Evolutionary conservation across 2,888 invertebrate species (phyloP), one percentile per base, ranked within the genome.

Genomic region (Leucania comma): DNA sequence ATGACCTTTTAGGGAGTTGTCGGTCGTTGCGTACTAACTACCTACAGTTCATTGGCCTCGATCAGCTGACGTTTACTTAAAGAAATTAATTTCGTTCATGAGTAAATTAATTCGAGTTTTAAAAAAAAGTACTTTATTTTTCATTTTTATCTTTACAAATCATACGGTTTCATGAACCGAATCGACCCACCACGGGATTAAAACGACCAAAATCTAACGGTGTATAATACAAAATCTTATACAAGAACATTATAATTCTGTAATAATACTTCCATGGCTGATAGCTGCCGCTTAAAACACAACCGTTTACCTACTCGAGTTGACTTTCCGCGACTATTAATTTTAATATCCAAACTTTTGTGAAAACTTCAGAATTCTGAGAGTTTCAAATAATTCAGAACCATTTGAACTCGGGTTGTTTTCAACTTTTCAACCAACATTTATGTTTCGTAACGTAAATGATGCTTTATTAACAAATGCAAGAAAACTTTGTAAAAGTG

Each of bases 371-470:
- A 9, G 56, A 72, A 76, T 72, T 73, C 59, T 24, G 57, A 35
- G 53, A 80, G 75, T 71, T 68, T 57, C 67, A 63, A 78, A 82
- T 83, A 73, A 82, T 81, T 83, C 67, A 71, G 54, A 67, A 53
- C 26, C 68, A 59, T 62, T 80, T 80, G 53, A 66, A 67, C 69
- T 48, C 70, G 29, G 61, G 71, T 73, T 29, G 67, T 70, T 70
- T 74, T 57, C 35, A 56, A 68, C 61, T 42, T 53, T 63, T 22
- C 68, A 54, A 67, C 66, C 72, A 56, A 69, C 66, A 62, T 68
- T 67, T 56, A 67, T 69, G 64, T 77, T 72, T 51, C 35, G 53
- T 68, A 65, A 63, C 42, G 26, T 59, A 72, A 66, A 65, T 58
- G 57, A 64, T 56, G 32, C 57, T 59, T 58, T 72, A 20, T 46